These are phyloP conservation scores for Macropus fuliginosus DNA, from an alignment of 2,797 vertebrate species.

Conservation along the genomic window DNA sequence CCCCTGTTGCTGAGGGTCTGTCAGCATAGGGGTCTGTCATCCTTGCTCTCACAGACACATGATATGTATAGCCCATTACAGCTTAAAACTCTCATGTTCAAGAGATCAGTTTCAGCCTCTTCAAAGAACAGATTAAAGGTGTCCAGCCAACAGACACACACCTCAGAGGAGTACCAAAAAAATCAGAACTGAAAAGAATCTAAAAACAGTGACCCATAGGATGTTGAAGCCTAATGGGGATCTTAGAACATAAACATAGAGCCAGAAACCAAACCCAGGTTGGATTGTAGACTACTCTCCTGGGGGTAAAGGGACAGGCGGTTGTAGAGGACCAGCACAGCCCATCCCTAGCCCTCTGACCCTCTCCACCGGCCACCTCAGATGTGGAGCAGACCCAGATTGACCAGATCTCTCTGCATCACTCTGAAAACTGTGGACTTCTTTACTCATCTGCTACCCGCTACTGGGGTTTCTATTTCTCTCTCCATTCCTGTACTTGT, in stretches of 20 bases:
- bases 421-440: neutral
- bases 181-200: neutral
- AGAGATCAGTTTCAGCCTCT: neutral
- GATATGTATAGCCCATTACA: neutral
- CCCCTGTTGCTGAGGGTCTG: neutral
- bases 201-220: neutral
- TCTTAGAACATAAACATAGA: neutral
- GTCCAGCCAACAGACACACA: neutral
- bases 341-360: neutral
- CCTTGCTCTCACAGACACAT: neutral
- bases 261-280: neutral
- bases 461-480: neutral
- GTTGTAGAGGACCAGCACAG: neutral
- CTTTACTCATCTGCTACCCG: neutral
- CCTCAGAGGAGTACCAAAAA: neutral
- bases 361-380: neutral
- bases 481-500: neutral
- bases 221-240: neutral
- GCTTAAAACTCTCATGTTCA: neutral
- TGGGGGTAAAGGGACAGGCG: accelerated
- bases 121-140: neutral
- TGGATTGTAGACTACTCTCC: neutral
- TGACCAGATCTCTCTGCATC: neutral
- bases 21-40: neutral
- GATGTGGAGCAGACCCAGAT: neutral